A percentile compares a stretch with the other conserved stretches of the same genome.
Evolutionary conservation across 1,140 invertebrate genomes (phyloP).

Genomic region (Drosophila navojoa): DNA sequence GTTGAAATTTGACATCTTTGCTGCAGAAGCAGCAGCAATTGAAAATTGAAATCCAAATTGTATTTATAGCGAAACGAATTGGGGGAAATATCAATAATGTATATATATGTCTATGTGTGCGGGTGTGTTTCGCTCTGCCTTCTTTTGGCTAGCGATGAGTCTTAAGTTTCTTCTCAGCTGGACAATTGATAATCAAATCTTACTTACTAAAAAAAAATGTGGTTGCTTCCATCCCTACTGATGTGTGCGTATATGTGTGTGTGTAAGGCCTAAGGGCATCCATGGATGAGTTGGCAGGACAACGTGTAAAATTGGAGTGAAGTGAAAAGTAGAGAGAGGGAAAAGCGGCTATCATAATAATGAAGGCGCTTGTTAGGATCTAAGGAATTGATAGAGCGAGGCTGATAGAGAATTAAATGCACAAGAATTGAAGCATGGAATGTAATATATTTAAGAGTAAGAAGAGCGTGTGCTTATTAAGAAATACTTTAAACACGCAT

Average conservation of each 20-base stretch:
- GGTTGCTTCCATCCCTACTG: not conserved
- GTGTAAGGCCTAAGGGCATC: slow-evolving; percentile 1
- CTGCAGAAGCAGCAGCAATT: slow-evolving; percentile 39
- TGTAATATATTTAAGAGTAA: not conserved
- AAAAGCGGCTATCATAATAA: slow-evolving; percentile 2
- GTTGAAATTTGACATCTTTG: slow-evolving; percentile 65
- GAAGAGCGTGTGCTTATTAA: not conserved
- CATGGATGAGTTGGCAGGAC: slow-evolving; percentile 16
- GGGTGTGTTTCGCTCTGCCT: not conserved
- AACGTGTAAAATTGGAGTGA: slow-evolving; percentile 22
- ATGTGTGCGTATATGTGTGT: slow-evolving; percentile 3
- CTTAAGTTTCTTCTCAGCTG: slow-evolving; percentile 3
- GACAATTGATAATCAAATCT: slow-evolving; percentile 54
- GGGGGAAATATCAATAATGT: slow-evolving; percentile 42
- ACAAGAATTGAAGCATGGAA: not conserved
- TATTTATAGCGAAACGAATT: slow-evolving; percentile 57
- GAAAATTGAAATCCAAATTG: slow-evolving; percentile 67
- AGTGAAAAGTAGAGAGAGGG: not conserved
- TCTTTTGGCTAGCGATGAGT: slow-evolving; percentile 3
- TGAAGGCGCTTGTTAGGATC: slow-evolving; percentile 27
- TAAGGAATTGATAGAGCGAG: not conserved
- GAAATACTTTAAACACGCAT: not conserved
- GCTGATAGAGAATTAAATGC: not conserved
- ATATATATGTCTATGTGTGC: slow-evolving; percentile 1
- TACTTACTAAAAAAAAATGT: slow-evolving; percentile 27